Conservation (phyloP, 2,797 vertebrate species). For the Chaunax sp. region DNA sequence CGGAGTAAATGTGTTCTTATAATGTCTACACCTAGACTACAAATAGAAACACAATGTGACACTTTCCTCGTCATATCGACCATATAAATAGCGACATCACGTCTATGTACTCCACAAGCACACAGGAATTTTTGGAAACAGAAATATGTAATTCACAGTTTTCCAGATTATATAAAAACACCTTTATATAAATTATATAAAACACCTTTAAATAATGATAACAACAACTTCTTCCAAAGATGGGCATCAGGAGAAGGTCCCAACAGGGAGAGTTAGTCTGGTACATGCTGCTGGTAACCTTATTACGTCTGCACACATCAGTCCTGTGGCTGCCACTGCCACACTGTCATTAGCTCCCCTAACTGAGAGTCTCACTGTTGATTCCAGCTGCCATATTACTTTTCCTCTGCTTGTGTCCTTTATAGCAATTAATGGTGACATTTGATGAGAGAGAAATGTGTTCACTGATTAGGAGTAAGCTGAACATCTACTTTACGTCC, state of each 20-base stretch:
- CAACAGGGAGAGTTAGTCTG: constrained; percentile 64
- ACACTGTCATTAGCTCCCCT: constrained; percentile 68
- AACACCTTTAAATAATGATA: no score
- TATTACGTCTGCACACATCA: constrained; percentile 77
- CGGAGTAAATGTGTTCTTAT: neutral
- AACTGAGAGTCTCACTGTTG: constrained; percentile 58
- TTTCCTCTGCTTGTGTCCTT: constrained; percentile 46
- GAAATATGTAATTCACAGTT: constrained; percentile 34
- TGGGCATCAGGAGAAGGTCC: constrained; percentile 55
- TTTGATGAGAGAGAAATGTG: constrained; percentile 21
- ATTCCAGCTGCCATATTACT: constrained; percentile 53
- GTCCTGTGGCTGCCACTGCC: constrained; percentile 69
- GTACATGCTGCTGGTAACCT: constrained; percentile 75
- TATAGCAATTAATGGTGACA: constrained; percentile 32
- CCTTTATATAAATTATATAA: no score
- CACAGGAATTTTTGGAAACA: neutral
- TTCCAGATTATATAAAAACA: constrained; percentile 44
- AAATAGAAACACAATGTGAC: neutral
- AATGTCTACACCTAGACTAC: neutral
- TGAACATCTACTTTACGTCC: neutral
- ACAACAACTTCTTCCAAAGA: constrained; percentile 62
- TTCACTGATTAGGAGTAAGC: constrained; percentile 2
- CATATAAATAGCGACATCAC: neutral
- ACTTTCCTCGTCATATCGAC: neutral
- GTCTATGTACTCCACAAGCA: neutral